Conservation (phyloP, 2,888 invertebrate species). For the Hypomecis punctinalis region DNA sequence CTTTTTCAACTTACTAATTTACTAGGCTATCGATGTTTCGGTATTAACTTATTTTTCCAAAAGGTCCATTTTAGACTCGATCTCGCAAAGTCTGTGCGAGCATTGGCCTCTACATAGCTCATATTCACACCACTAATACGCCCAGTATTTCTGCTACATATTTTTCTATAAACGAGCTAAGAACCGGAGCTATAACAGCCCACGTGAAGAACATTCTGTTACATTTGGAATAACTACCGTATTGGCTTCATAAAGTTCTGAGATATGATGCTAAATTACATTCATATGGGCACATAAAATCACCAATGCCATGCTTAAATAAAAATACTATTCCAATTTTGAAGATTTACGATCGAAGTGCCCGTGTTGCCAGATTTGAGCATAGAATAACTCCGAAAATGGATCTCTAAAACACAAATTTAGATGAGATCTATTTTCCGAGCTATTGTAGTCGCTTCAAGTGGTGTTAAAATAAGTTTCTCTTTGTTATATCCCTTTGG, state of each 20-base stretch:
- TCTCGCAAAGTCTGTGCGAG: no score
- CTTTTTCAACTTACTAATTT: no score
- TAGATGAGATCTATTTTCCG: background rate
- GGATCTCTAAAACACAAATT: no score
- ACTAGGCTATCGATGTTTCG: no score
- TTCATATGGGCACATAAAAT: slow-evolving; percentile 22
- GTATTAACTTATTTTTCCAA: no score
- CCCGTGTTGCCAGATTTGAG: slow-evolving; percentile 5
- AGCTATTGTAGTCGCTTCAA: background rate
- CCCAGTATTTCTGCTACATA: background rate
- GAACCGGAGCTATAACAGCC: slow-evolving; percentile 7
- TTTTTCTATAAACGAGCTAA: background rate
- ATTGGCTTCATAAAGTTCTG: slow-evolving; percentile 16
- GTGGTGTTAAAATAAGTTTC: no score
- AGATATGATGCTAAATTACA: slow-evolving; percentile 20
- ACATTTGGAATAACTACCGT: slow-evolving; percentile 16
- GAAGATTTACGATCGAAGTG: slow-evolving; percentile 24
- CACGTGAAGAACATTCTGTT: slow-evolving; percentile 8
- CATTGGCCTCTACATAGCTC: background rate
- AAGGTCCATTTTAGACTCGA: no score
- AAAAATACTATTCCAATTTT: slow-evolving; percentile 29
- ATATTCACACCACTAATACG: background rate
- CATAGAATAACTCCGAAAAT: background rate
- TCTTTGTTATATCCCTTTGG: no score
- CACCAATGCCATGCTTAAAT: slow-evolving; percentile 14